Percentiles rank a stretch among this genome's conserved stretches.
Conservation (phyloP, 2,113 vertebrate genomes). For the Isichthys henryi region DNA sequence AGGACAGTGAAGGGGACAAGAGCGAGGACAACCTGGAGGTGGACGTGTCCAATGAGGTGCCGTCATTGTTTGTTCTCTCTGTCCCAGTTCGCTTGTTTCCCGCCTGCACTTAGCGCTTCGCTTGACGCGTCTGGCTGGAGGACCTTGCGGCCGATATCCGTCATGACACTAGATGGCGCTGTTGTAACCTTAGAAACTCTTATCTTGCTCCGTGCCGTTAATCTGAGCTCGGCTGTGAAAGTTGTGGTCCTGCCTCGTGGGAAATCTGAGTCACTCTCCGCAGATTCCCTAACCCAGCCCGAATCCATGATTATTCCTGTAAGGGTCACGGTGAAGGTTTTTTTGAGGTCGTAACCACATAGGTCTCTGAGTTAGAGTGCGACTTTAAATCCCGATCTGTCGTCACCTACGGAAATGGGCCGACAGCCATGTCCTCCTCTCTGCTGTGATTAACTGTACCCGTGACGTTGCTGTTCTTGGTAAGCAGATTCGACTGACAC, state of each 20-base stretch:
- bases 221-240: neutral
- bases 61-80: neutral
- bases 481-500: neutral
- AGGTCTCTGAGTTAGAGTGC: neutral
- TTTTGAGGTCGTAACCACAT: neutral
- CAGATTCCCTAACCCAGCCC: neutral
- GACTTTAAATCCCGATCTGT: neutral
- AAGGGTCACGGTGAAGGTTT: neutral
- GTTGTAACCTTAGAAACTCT: neutral
- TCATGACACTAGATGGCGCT: neutral
- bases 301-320: neutral
- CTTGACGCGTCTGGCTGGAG: neutral
- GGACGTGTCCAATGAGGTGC: constrained; percentile 44
- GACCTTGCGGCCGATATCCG: neutral
- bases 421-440: neutral
- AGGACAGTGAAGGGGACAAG: constrained; percentile 66
- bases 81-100: neutral
- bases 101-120: neutral
- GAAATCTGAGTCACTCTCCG: neutral
- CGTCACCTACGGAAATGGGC: neutral
- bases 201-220: neutral
- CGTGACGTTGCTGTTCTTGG: neutral
- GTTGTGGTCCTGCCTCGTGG: neutral
- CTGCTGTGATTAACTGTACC: neutral
- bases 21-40: constrained; percentile 68